Base-by-base conservation (phyloP, 1,140 invertebrate genomes). In the Trachymyrmex cornetzi region DNA sequence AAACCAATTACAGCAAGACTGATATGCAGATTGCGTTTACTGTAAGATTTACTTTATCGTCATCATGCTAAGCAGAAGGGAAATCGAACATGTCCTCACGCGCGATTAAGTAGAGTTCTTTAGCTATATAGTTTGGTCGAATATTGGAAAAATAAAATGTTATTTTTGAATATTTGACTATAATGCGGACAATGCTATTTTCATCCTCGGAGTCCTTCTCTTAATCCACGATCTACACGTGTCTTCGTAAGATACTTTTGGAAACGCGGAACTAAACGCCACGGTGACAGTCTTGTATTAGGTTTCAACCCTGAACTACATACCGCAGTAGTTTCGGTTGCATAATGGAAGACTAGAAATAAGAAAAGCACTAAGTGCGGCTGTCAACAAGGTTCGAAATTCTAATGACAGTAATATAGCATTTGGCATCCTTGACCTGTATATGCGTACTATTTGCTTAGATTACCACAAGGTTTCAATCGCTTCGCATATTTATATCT, bases 221-320 rank as follows among this genome's bases (percentile, higher is more conserved):
- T 66, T 66, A 38, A 79, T 50, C 12, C n/a, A 64, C 5, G 19
- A 34, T 66, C 19, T n/a, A 34, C 19, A 38, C 64, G 30, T 53
- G 48, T 67, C 14, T 53, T 80, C 11, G 6, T 30, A 57, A 67
- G 27, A 80, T 38, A 69, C 16, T 34, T 77, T 64, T 38, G 24
- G 38, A 79, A 48, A 79, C n/a, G 3, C 50, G 34, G 64, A 81
- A 81, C 53, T 81, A 9, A 81, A 80, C 48, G n/a, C 27, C 24
- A 53, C 16, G 3, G 44, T 44, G 77, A 69, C 66, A 81, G 50
- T 27, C 30, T 81, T 57, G 64, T 66, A 57, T 81, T 81, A 81
- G 64, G 11, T 77, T 89, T 82, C 72, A 80, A 77, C 79, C 88
- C 61, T 90, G 80, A 90, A 90, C 86, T 82, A 85, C 71, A 88